A percentile compares a stretch with the other conserved stretches of the same genome.
Conservation (phyloP, 2,113 vertebrate species). For the Erythrolamprus reginae region DNA sequence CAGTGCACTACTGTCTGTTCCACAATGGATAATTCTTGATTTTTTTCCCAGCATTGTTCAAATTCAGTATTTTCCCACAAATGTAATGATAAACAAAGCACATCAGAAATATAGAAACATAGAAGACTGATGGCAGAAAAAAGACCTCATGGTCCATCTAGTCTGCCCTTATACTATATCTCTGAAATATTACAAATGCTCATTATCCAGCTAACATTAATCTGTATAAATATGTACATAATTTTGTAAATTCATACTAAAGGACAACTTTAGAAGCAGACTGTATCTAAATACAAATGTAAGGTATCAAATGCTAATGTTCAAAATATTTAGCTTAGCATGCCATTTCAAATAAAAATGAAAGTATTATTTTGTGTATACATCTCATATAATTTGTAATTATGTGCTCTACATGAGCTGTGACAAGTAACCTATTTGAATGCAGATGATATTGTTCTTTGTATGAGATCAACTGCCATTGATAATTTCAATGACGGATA, state of each 20-base stretch:
- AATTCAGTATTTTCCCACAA: neutral
- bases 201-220: neutral
- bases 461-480: constrained; percentile 24
- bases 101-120: neutral
- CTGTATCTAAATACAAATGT: neutral
- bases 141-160: too few relatives aligned
- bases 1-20: neutral
- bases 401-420: constrained; percentile 18
- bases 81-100: neutral
- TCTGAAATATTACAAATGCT: neutral
- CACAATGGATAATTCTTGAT: neutral
- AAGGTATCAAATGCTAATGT: neutral
- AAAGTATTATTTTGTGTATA: neutral
- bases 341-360: neutral
- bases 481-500: constrained; percentile 35
- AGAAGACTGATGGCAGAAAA: too few relatives aligned
- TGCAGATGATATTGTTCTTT: constrained; percentile 24
- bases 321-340: neutral
- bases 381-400: neutral
- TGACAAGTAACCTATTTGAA: constrained; percentile 1
- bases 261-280: neutral
- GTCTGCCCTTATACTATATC: too few relatives aligned
- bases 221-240: neutral
- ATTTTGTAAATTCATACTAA: neutral
- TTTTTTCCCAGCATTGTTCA: neutral